Evolutionary conservation across 1,140 invertebrate species (phyloP), one percentile per base, ranked within the genome.

Genomic region (Nylanderia fulva): DNA sequence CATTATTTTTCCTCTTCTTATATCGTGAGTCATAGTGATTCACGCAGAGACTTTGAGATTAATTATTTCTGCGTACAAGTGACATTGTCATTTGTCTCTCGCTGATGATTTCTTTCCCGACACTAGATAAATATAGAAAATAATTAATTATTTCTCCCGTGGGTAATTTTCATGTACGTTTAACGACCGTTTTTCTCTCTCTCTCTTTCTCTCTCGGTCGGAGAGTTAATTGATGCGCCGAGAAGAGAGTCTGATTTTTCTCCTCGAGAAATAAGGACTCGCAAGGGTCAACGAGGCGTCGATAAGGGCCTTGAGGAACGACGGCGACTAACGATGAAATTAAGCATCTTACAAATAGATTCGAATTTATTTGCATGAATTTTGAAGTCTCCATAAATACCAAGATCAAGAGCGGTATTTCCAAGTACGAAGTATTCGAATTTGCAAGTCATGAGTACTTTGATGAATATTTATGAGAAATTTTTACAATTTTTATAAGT

Each of bases 271-370:
- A 39, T 13, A 27, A 29, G 63, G 21, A 68, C n/a, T 11, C 18
- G 27, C 11, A 39, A 36, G 45, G 75, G 76, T 79, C 61, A 68
- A 79, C 76, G 48, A 39, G 36, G 75, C 61, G 29, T 66, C 75
- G 21, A 79, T 66, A 54, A 79, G 76, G 45, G 21, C 15, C 61
- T 68, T 42, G 76, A 56, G n/a, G 9, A n/a, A n/a, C n/a, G n/a
- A n/a, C n/a, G n/a, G n/a, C n/a, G n/a, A n/a, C n/a, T n/a, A n/a
- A n/a, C n/a, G n/a, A n/a, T n/a, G n/a, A n/a, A n/a, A n/a, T n/a
- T n/a, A n/a, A n/a, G n/a, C n/a, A n/a, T n/a, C n/a, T n/a, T n/a
- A n/a, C n/a, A n/a, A n/a, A n/a, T n/a, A n/a, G n/a, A n/a, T n/a
- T n/a, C n/a, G n/a, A n/a, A n/a, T n/a, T n/a, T n/a, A n/a, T n/a